These are phyloP conservation scores for Pseudonaja textilis DNA, from an alignment of 2,113 vertebrate species.

Conservation along the genomic window DNA sequence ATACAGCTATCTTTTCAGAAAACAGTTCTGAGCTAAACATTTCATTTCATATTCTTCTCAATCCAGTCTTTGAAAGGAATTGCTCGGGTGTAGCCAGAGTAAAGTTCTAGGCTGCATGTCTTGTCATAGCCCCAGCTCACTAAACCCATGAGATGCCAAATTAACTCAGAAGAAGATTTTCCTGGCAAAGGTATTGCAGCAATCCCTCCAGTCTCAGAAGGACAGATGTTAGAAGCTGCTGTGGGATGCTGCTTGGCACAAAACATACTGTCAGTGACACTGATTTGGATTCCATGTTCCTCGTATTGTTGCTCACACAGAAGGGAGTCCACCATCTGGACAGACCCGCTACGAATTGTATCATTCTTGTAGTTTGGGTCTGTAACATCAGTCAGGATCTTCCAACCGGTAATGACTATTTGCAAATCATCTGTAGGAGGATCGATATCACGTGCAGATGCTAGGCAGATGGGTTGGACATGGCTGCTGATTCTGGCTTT, in stretches of 20 bases:
- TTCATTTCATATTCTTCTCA: slow-evolving; percentile 90
- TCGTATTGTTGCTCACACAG: slow-evolving; percentile 93
- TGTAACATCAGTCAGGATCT: slow-evolving; percentile 73
- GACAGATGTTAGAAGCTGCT: slow-evolving; percentile 85
- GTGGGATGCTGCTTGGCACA: slow-evolving; percentile 80
- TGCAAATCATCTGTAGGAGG: slow-evolving; percentile 65
- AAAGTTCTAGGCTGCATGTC: slow-evolving; percentile 85
- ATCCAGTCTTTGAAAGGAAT: slow-evolving; percentile 94
- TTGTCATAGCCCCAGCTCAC: slow-evolving; percentile 96
- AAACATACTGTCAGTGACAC: slow-evolving; percentile 95
- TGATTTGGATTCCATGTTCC: slow-evolving; percentile 83
- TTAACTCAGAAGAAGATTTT: slow-evolving; percentile 64
- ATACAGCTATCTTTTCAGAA: slow-evolving; percentile 7
- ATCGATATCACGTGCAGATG: slow-evolving; percentile 69
- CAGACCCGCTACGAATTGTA: slow-evolving; percentile 78
- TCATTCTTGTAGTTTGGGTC: slow-evolving; percentile 73
- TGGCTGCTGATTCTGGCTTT: slow-evolving; percentile 88
- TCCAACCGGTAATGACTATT: slow-evolving; percentile 89
- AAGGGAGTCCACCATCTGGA: slow-evolving; percentile 83
- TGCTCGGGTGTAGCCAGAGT: slow-evolving; percentile 87
- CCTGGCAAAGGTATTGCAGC: slow-evolving; percentile 77
- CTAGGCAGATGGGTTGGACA: slow-evolving; percentile 89
- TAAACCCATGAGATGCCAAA: slow-evolving; percentile 90
- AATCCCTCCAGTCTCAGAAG: slow-evolving; percentile 93
- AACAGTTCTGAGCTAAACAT: slow-evolving; percentile 4